phyloP scores from a whole-genome alignment of 1,140 invertebrate genomes.

The Trachymyrmex septentrionalis region DNA sequence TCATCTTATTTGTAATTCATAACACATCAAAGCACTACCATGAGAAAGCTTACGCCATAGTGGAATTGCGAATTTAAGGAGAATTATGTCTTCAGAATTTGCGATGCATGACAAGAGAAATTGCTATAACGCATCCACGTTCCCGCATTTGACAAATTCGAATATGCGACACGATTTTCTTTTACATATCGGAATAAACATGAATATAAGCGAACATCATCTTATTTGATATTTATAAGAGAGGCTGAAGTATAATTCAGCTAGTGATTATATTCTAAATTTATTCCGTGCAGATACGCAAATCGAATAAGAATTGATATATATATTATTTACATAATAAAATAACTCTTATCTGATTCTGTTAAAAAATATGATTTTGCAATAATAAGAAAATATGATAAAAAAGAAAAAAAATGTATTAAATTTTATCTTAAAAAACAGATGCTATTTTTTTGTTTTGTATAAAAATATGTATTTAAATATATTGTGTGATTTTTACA shows the following conservation, averaged over 20 bases:
- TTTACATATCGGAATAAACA: conserved; percentile 43
- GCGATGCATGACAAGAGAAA: conserved; percentile 45
- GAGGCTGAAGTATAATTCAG: conserved; percentile 49
- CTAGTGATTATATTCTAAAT: conserved; percentile 35
- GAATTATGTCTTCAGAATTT: conserved; percentile 54
- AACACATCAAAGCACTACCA: conserved; percentile 57
- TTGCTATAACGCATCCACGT: conserved; percentile 30
- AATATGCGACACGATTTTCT: conserved; percentile 23
- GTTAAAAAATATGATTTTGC: neutral
- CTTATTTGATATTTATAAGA: conserved; percentile 60
- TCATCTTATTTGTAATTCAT: conserved; percentile 67
- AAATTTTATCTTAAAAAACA: neutral
- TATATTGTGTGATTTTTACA: neutral
- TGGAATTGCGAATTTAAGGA: conserved; percentile 54
- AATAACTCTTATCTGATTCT: neutral
- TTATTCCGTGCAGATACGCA: neutral
- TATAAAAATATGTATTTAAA: neutral
- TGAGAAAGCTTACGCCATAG: neutral
- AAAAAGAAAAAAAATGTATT: neutral
- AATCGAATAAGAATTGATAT: conserved; percentile 28
- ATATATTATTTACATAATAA: neutral
- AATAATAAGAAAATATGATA: neutral
- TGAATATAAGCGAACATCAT: conserved; percentile 35
- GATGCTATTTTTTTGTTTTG: neutral
- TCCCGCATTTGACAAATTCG: conserved; percentile 40